Evolutionary conservation across 2,113 vertebrate genomes (phyloP).

Genomic region (Procavia capensis): DNA sequence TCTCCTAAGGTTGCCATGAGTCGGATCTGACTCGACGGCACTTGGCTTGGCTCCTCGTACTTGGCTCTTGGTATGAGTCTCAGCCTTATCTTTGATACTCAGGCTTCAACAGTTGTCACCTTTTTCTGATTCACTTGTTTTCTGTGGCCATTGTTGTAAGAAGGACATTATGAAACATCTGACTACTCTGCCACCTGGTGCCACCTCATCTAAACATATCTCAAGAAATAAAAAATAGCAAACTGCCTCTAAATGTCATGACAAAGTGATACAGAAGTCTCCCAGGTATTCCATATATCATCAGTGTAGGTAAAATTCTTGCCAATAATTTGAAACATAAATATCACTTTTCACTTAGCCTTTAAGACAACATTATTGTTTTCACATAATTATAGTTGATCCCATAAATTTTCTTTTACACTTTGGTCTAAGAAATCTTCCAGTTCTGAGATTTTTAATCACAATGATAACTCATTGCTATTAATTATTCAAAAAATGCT

Average conservation of each 20-base stretch:
- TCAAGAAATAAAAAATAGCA: background rate
- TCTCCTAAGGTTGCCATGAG: no score
- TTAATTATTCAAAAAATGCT: background rate
- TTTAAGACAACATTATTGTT: background rate
- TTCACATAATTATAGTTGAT: background rate
- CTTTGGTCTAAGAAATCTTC: background rate
- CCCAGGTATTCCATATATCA: background rate
- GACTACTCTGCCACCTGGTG: no score
- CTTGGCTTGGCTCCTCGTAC: no score
- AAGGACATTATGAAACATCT: no score
- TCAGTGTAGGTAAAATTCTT: background rate
- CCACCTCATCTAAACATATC: no score
- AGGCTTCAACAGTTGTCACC: no score
- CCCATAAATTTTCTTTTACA: background rate
- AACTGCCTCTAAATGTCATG: background rate
- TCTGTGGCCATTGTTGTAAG: no score
- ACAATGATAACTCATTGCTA: background rate
- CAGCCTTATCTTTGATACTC: no score
- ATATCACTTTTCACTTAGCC: background rate
- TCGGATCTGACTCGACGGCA: no score
- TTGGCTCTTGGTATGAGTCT: no score
- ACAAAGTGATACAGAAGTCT: background rate
- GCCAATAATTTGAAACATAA: background rate
- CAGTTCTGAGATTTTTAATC: background rate
- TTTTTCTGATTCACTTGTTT: no score